Evolutionary conservation across 2,888 invertebrate species (phyloP).

Genomic region (Labia minor): DNA sequence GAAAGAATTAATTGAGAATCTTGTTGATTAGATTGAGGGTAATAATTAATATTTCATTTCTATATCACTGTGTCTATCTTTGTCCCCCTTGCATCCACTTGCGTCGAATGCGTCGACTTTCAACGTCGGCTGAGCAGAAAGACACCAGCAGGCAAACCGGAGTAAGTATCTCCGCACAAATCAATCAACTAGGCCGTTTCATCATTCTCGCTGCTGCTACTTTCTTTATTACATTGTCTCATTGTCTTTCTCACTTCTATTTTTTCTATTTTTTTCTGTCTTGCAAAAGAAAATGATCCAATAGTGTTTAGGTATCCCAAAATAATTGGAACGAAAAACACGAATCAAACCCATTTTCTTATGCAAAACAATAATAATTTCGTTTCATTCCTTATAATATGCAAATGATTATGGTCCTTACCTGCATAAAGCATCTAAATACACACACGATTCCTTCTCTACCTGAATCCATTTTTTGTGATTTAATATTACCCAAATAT

Average conservation of each 20-base stretch:
- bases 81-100: slow-evolving; percentile 15
- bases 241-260: neutral
- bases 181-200: slow-evolving; percentile 1
- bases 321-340: too few relatives aligned
- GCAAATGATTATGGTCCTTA: neutral
- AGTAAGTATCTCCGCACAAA: neutral
- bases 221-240: neutral
- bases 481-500: neutral
- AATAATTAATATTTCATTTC: slow-evolving; percentile 17
- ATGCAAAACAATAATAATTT: neutral
- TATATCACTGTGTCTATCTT: slow-evolving; percentile 19
- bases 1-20: too few relatives aligned
- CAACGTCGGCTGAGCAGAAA: slow-evolving; percentile 9
- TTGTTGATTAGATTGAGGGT: neutral
- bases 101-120: neutral
- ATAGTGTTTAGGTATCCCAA: neutral
- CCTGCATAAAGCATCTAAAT: neutral
- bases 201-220: slow-evolving; percentile 2
- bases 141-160: neutral
- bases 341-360: neutral
- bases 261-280: neutral
- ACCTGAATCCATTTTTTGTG: neutral
- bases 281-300: neutral
- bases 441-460: neutral
- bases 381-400: neutral